Conservation (phyloP, 1,140 invertebrate species). For the Saccostrea echinata region DNA sequence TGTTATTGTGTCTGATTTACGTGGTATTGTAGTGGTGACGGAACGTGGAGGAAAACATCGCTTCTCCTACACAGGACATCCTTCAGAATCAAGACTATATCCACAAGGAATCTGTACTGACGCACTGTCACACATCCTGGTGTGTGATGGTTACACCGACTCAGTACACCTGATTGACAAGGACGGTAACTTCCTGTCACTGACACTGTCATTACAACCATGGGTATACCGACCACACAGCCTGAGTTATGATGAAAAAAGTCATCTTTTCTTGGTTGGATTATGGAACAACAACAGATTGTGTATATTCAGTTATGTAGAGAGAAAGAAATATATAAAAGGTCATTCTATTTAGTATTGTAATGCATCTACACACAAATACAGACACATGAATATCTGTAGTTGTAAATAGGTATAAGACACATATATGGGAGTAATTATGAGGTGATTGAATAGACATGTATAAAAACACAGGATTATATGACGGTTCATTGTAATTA, state of each 20-base stretch:
- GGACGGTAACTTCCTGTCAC: background rate
- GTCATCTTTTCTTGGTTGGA: background rate
- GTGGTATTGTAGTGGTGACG: background rate
- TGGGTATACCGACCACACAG: background rate
- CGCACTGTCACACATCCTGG: background rate
- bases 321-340: no score
- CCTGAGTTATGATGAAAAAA: background rate
- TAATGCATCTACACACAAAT: no score
- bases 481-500: no score
- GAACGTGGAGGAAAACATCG: background rate
- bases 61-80: background rate
- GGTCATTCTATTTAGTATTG: no score
- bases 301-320: no score
- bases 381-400: no score
- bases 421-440: no score
- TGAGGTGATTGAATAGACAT: no score
- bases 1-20: background rate
- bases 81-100: background rate
- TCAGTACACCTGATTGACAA: background rate
- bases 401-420: no score
- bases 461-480: no score
- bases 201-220: background rate
- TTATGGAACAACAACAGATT: background rate
- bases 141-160: background rate
- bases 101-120: background rate